phyloP scores from a whole-genome alignment of 2,888 invertebrate genomes.

The Byasa hedistus region DNA sequence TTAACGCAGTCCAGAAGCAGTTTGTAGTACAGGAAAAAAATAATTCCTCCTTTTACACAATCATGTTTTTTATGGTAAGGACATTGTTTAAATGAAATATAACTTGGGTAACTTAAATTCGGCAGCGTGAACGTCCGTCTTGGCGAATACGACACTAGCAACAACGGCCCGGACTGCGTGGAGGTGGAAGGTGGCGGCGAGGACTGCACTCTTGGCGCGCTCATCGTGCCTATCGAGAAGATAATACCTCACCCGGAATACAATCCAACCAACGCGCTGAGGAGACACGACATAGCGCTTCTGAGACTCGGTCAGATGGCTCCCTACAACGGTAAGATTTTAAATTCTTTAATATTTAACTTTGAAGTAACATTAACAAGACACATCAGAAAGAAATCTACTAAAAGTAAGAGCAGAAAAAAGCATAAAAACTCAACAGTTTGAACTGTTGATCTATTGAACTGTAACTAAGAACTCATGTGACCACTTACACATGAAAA shows the following conservation, averaged over 20 bases:
- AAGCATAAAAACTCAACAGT: no score
- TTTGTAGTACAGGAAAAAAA: no score
- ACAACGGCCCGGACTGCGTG: conserved; percentile 60
- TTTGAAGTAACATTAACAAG: no score
- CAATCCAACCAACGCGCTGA: conserved; percentile 39
- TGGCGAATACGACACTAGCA: conserved; percentile 70
- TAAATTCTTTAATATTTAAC: conserved; percentile 4
- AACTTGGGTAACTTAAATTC: not conserved
- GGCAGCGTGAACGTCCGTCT: conserved; percentile 53
- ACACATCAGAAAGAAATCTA: no score
- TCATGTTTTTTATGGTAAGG: no score
- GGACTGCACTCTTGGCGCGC: conserved; percentile 63
- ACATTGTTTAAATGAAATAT: no score
- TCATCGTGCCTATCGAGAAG: conserved; percentile 57
- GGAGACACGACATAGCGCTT: conserved; percentile 68
- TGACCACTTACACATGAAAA: no score
- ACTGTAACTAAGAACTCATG: no score
- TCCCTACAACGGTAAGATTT: conserved; percentile 57
- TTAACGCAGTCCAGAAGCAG: no score
- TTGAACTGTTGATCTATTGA: no score
- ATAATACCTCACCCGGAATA: conserved; percentile 65
- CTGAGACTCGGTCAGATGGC: conserved; percentile 59
- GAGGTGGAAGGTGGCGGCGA: conserved; percentile 44
- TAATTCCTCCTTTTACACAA: no score
- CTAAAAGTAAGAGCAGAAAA: no score